Evolutionary conservation across 2,797 vertebrate species (phyloP).

Genomic region (Phyllotis vaccarum): DNA sequence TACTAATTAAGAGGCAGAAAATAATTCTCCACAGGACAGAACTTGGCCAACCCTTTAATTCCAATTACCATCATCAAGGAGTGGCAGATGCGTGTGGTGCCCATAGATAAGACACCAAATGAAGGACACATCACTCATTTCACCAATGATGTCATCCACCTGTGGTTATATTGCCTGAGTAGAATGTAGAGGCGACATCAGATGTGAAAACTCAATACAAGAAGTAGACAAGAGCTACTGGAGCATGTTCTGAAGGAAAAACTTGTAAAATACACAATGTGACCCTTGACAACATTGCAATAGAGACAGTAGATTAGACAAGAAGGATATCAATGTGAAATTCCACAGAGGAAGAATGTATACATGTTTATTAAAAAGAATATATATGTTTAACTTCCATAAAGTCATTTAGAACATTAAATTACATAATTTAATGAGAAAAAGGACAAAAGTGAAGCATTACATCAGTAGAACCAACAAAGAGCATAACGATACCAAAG

Average conservation of each 20-base stretch:
- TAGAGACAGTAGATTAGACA: background rate
- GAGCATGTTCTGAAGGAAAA: background rate
- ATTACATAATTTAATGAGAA: conserved; percentile 30
- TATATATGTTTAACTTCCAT: background rate
- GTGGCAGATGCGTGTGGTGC: background rate
- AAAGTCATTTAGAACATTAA: background rate
- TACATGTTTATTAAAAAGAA: background rate
- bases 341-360: conserved; percentile 19
- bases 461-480: background rate
- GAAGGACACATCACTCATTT: background rate
- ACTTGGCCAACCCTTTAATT: background rate
- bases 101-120: background rate
- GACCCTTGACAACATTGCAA: conserved; percentile 5
- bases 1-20: background rate
- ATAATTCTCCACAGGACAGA: background rate
- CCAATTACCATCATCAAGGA: conserved; percentile 17
- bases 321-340: background rate
- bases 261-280: background rate
- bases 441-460: background rate
- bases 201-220: background rate
- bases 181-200: background rate
- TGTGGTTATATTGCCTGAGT: background rate
- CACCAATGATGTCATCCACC: background rate
- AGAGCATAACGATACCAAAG: background rate
- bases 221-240: background rate